Base-by-base conservation (phyloP, 2,797 vertebrate species). In the Hafferia zeledoni region DNA sequence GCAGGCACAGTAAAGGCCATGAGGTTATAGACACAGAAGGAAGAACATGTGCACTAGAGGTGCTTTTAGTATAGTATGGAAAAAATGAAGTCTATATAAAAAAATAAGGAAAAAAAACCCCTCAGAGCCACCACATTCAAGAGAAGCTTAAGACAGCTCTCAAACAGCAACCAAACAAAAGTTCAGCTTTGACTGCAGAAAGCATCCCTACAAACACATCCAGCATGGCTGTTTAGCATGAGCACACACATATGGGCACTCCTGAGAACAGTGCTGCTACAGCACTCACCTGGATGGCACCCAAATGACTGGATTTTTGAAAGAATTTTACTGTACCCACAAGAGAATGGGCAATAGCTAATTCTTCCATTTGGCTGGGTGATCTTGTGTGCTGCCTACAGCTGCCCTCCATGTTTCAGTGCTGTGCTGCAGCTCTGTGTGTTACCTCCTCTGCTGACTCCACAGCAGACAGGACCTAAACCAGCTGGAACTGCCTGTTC, bases 401-500 rank as follows among this genome's bases (percentile, higher is more conserved):
- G 60, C 49, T 82, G 52, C 39, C 35, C 11, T 0, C 44, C 67
- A 17, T 44, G 39, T 15, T 84, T 56, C 52, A 16, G 33, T 41
- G 52, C 10, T 74, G 67, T 69, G 60, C 41, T 15, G 0, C 52
- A 24, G 41, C 69, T 47, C 60, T 0, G 0, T 17, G 43, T 15
- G 2, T 41, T 46, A 20, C 59, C 30, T 83, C 15, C 27, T 23
- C 53, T 59, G 39, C 44, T 72, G 59, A 59, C 25, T 53, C n/a
- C 17, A 15, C 19, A 67, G 74, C n/a, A 69, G 83, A 43, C 44
- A 91, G 72, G 76, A 65, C 64, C 64, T 68, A 60, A 89, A 80
- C 23, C 55, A 86, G 7, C 55, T 93, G 91, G 69, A 89, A 89
- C 46, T 59, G 67, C 68, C 57, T 76, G 46, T 28, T 80, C 60